Evolutionary conservation across 2,113 vertebrate genomes (phyloP).

Genomic region (Aldabrachelys gigantea): DNA sequence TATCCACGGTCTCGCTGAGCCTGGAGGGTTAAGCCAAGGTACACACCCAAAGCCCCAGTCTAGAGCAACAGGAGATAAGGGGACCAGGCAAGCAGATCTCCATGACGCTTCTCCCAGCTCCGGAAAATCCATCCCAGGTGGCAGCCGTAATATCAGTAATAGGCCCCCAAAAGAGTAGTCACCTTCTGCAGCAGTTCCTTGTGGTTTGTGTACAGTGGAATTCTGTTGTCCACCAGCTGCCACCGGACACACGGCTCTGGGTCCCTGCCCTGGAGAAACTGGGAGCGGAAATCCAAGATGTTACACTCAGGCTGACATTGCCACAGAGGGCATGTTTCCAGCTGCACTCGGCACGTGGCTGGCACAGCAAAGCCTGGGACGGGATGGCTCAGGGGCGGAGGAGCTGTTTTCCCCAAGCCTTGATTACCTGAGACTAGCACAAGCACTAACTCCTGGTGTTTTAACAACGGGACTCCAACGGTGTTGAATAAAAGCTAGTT

Average conservation of each 20-base stretch:
- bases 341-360: rapidly evolving
- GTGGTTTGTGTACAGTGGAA: slow-evolving; percentile 80
- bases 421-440: no score
- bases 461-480: neutral
- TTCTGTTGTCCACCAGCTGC: slow-evolving; percentile 84
- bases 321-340: rapidly evolving
- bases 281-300: neutral
- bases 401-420: neutral
- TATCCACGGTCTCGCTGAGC: neutral
- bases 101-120: neutral
- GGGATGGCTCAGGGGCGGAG: neutral
- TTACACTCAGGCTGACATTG: rapidly evolving
- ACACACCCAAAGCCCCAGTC: neutral
- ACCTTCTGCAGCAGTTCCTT: slow-evolving; percentile 81
- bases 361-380: neutral
- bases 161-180: slow-evolving; percentile 73
- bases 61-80: neutral
- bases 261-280: slow-evolving; percentile 68
- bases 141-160: slow-evolving; percentile 75
- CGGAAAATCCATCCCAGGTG: neutral
- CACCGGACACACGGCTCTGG: slow-evolving; percentile 78
- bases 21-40: neutral
- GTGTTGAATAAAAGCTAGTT: neutral
- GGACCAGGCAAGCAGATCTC: neutral
- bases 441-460: neutral